Conservation (phyloP, 2,113 vertebrate genomes). For the Apaloderma vittatum region DNA sequence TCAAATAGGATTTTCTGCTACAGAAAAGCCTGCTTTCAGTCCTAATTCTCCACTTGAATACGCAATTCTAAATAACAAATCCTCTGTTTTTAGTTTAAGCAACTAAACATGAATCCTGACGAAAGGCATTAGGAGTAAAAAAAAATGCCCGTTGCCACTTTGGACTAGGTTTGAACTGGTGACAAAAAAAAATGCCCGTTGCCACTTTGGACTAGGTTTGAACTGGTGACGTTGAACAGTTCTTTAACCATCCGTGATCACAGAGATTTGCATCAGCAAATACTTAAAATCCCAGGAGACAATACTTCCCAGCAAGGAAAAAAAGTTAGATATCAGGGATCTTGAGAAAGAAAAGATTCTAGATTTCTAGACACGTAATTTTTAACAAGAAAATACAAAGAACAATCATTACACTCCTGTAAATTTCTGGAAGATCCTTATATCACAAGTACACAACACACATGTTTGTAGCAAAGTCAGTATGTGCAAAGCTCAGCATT, state of each 20-base stretch:
- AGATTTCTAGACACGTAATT: not conserved
- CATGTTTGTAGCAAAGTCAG: not conserved
- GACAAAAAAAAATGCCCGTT: not conserved
- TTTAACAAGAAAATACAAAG: not conserved
- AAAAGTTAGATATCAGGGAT: not conserved
- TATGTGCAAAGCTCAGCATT: not conserved
- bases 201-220: not conserved
- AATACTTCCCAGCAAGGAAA: not conserved
- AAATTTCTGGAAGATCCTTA: not conserved
- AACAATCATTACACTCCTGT: not conserved
- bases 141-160: not conserved
- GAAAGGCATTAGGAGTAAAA: not conserved
- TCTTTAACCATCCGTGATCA: not conserved
- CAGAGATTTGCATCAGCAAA: conserved; percentile 1
- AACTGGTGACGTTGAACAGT: not conserved
- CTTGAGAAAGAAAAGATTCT: not conserved
- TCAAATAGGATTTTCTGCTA: not conserved
- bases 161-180: not conserved
- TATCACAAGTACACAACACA: not conserved
- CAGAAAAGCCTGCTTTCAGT: not conserved
- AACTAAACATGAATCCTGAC: not conserved
- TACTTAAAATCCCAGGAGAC: not conserved
- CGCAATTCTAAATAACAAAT: not conserved
- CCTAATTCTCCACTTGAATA: not conserved
- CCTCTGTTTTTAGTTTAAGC: not conserved